Conservation (phyloP, 2,113 vertebrate species). For the Trichomycterus rosablanca region DNA sequence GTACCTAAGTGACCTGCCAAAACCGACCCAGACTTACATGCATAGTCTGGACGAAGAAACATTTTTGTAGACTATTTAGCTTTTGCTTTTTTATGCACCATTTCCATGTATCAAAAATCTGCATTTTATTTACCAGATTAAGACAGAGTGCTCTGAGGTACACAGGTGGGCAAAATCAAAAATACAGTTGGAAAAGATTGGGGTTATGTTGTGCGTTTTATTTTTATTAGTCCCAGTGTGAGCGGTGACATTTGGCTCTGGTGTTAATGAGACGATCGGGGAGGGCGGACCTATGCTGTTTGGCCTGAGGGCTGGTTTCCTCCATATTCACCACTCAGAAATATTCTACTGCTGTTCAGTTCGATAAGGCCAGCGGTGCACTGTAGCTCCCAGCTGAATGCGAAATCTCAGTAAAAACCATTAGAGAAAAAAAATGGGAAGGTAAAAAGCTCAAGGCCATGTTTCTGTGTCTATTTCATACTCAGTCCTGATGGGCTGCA, state of each 20-base stretch:
- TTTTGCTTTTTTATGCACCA: too few relatives aligned
- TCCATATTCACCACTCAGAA: not conserved
- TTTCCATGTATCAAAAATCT: too few relatives aligned
- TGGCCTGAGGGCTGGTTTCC: not conserved
- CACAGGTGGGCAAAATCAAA: not conserved
- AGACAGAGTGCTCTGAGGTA: too few relatives aligned
- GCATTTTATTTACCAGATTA: too few relatives aligned
- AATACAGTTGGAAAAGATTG: not conserved
- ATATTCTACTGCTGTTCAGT: constrained; percentile 1
- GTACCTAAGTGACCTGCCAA: too few relatives aligned
- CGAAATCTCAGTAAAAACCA: not conserved
- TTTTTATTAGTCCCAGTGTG: not conserved
- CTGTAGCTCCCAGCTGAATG: not conserved
- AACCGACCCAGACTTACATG: too few relatives aligned
- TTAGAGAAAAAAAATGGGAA: not conserved
- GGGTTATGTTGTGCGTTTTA: not conserved
- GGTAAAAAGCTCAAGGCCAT: constrained; percentile 8
- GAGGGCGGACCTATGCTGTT: not conserved
- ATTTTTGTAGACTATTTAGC: too few relatives aligned
- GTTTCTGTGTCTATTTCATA: not conserved
- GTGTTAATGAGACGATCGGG: constrained; percentile 7
- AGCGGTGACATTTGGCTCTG: constrained; percentile 7
- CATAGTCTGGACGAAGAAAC: too few relatives aligned
- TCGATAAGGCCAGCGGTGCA: not conserved
- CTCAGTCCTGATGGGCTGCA: not conserved